A percentile compares a stretch with the other conserved stretches of the same genome.
Conservation (phyloP, 2,888 invertebrate species). For the Cryptops parisi region DNA sequence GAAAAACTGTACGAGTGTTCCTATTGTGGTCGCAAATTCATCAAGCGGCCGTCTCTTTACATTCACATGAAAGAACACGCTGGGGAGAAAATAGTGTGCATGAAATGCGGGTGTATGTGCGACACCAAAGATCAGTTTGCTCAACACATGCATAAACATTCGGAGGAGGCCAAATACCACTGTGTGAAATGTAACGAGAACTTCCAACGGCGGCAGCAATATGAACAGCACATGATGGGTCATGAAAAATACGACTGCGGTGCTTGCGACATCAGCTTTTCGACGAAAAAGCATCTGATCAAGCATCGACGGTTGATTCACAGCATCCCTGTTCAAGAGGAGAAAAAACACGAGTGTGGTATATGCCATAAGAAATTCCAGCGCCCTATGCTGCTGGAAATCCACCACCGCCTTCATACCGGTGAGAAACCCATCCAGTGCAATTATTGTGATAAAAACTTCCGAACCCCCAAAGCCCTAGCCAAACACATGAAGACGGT, state of each 20-base stretch:
- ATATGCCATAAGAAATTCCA: constrained; percentile 24
- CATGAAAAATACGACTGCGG: constrained; percentile 25
- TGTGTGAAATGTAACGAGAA: constrained; percentile 24
- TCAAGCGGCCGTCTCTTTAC: constrained; percentile 23
- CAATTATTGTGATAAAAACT: constrained; percentile 24
- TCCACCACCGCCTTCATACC: constrained; percentile 23
- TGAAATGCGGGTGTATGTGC: constrained; percentile 26
- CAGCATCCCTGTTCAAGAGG: constrained; percentile 19
- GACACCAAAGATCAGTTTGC: constrained; percentile 21
- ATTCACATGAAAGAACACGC: constrained; percentile 25
- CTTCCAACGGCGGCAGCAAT: constrained; percentile 27
- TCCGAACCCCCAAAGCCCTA: constrained; percentile 23
- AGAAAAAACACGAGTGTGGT: constrained; percentile 23
- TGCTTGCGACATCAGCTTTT: constrained; percentile 23
- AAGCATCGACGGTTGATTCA: constrained; percentile 24
- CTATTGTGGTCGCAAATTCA: constrained; percentile 24
- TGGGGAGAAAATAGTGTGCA: constrained; percentile 23
- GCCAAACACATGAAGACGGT: constrained; percentile 25
- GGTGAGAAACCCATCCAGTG: constrained; percentile 27
- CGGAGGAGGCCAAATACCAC: constrained; percentile 22
- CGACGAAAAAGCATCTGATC: constrained; percentile 23
- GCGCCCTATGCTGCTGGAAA: constrained; percentile 22
- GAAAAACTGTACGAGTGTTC: constrained; percentile 24
- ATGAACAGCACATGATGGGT: constrained; percentile 25
- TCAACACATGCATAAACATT: constrained; percentile 24